Conservation (phyloP, 2,888 invertebrate genomes). For the Lycaena phlaeas region DNA sequence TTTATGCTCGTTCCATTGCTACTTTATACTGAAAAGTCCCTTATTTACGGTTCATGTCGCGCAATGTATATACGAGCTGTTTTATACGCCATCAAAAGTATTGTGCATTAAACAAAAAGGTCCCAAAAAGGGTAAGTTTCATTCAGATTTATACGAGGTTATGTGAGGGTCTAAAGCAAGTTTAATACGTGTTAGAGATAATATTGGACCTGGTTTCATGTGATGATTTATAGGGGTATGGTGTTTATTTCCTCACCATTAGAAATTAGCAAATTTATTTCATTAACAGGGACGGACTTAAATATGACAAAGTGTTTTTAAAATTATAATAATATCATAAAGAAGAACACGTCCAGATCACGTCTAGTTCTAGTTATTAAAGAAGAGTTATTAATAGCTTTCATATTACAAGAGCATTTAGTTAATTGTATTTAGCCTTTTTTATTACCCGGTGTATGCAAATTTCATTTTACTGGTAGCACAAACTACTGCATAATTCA, state of each 20-base stretch:
- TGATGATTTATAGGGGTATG: slow-evolving; percentile 7
- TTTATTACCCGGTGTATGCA: too few relatives aligned
- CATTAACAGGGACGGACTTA: not conserved
- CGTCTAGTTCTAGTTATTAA: too few relatives aligned
- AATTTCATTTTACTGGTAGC: too few relatives aligned
- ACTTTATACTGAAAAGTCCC: too few relatives aligned
- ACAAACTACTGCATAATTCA: too few relatives aligned
- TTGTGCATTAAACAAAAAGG: not conserved
- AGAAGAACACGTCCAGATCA: too few relatives aligned
- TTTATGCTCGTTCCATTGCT: too few relatives aligned
- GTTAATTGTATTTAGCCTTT: too few relatives aligned
- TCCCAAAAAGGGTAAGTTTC: slow-evolving; percentile 1
- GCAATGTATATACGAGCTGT: not conserved
- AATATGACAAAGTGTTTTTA: not conserved
- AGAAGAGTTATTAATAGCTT: too few relatives aligned
- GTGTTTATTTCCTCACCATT: not conserved
- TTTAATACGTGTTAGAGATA: slow-evolving; percentile 10
- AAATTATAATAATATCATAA: too few relatives aligned
- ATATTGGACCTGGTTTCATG: slow-evolving; percentile 6
- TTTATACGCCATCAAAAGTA: not conserved
- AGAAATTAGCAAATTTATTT: not conserved
- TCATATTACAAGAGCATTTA: too few relatives aligned
- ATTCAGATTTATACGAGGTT: slow-evolving; percentile 13
- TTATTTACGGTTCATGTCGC: too few relatives aligned
- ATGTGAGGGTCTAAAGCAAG: slow-evolving; percentile 14